These are phyloP conservation scores for Solen grandis DNA, from an alignment of 1,140 invertebrate species.

Conservation along the genomic window DNA sequence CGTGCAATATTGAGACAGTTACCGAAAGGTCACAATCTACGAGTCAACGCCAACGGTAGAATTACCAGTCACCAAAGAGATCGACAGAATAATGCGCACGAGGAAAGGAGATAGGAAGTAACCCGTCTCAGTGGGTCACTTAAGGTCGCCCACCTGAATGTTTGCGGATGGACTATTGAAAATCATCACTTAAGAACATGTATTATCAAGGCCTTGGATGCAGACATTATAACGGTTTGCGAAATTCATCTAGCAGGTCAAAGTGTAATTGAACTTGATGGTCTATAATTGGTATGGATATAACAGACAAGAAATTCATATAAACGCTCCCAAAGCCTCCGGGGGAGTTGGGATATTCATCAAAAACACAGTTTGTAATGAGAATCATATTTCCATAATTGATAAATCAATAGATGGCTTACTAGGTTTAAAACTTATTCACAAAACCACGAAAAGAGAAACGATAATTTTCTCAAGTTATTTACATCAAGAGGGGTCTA, in stretches of 20 bases:
- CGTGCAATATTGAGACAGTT: not conserved
- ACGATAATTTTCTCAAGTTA: constrained; percentile 10
- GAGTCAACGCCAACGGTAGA: constrained; percentile 15
- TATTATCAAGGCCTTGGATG: not conserved
- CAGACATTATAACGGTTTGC: constrained; percentile 5
- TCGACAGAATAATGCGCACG: not conserved
- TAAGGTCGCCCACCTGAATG: constrained; percentile 17
- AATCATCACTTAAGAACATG: constrained; percentile 2
- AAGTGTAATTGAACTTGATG: no score
- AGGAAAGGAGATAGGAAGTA: not conserved
- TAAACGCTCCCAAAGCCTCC: constrained; percentile 26
- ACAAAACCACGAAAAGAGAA: not conserved
- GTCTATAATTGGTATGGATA: constrained; percentile 13
- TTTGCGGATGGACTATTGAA: constrained; percentile 13
- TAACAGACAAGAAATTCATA: not conserved
- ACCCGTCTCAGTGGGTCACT: not conserved
- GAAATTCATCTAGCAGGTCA: constrained; percentile 12
- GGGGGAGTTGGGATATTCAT: constrained; percentile 21
- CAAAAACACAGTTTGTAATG: not conserved
- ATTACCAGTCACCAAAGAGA: not conserved
- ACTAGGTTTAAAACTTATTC: not conserved
- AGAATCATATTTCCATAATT: constrained; percentile 4
- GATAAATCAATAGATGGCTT: constrained; percentile 21
- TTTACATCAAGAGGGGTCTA: constrained; percentile 18
- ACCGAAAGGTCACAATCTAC: not conserved